These are phyloP conservation scores for Chiloscyllium plagiosum DNA, from an alignment of 2,113 vertebrate species.

Conservation along the genomic window DNA sequence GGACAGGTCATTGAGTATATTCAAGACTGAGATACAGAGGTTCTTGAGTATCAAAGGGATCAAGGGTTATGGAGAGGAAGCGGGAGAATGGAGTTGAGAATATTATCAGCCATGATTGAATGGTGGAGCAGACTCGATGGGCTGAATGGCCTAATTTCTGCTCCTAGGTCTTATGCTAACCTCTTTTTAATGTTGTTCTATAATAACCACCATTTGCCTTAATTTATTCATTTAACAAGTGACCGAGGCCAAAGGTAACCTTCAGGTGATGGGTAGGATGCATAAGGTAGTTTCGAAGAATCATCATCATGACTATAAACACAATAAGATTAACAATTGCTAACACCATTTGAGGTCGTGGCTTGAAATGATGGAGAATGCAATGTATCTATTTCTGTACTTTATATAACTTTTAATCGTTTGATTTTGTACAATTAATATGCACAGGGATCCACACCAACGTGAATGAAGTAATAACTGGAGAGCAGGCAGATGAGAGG, in stretches of 20 bases:
- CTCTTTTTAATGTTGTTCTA: neutral
- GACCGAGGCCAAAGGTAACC: neutral
- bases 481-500: neutral
- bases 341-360: neutral
- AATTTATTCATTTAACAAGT: neutral
- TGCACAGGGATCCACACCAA: neutral
- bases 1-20: no score
- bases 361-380: neutral
- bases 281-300: neutral
- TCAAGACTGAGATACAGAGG: no score
- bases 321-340: neutral
- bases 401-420: neutral
- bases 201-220: neutral
- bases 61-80: no score
- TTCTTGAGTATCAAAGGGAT: no score
- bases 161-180: no score
- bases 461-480: neutral
- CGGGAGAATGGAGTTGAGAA: no score
- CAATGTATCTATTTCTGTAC: neutral
- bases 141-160: no score
- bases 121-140: no score
- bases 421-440: neutral
- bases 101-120: no score
- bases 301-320: neutral
- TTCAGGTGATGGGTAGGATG: neutral